Conservation (phyloP, 2,797 vertebrate genomes). For the Sebastes itinus region DNA sequence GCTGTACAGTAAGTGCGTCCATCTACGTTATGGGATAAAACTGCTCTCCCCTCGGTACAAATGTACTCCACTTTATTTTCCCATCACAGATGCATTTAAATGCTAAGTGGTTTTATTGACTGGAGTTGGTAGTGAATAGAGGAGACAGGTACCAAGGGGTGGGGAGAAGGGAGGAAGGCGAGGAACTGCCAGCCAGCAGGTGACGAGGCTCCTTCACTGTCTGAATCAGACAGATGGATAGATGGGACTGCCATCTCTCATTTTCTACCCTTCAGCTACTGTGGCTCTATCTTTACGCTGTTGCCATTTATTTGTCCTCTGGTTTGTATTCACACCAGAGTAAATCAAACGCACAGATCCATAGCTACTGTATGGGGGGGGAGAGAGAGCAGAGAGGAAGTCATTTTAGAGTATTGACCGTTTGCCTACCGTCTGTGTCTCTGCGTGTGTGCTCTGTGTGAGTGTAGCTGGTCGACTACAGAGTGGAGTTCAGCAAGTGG, state of each 20-base stretch:
- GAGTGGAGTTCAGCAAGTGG: constrained; percentile 97
- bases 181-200: constrained; percentile 47
- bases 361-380: constrained; percentile 38
- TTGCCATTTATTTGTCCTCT: constrained; percentile 38
- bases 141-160: constrained; percentile 60
- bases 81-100: constrained; percentile 80
- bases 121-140: constrained; percentile 64
- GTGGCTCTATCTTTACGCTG: constrained; percentile 32
- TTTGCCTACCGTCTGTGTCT: constrained; percentile 34
- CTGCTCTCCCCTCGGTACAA: constrained; percentile 64
- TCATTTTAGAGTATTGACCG: constrained; percentile 64
- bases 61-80: constrained; percentile 79
- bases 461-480: constrained; percentile 90
- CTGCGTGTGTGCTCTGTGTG: constrained; percentile 53
- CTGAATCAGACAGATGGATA: constrained; percentile 55
- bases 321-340: constrained; percentile 49
- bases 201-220: constrained; percentile 55
- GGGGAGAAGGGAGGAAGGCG: constrained; percentile 33
- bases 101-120: constrained; percentile 82
- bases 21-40: constrained; percentile 71
- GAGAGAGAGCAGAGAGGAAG: constrained; percentile 39
- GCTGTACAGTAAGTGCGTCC: constrained; percentile 65
- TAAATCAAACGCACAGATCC: constrained; percentile 54
- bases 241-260: constrained; percentile 64
- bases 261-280: constrained; percentile 58